A percentile compares a stretch with the other conserved stretches of the same genome.
These are phyloP conservation scores for Nothoprocta perdicaria DNA, from an alignment of 2,113 vertebrate genomes.

Conservation along the genomic window DNA sequence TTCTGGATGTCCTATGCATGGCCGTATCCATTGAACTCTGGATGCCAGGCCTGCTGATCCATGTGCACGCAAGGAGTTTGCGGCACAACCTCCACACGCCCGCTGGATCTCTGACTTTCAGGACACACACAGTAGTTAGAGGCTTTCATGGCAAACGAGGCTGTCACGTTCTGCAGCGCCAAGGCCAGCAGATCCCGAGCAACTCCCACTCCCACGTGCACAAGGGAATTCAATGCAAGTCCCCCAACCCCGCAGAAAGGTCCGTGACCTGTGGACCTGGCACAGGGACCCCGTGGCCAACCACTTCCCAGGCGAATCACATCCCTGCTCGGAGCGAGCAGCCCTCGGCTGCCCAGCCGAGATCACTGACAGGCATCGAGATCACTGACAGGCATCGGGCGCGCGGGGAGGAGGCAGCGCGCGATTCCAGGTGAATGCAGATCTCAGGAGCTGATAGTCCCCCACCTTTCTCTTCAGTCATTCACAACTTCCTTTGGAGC, in stretches of 20 bases:
- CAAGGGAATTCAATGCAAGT: accelerated
- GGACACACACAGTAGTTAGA: accelerated
- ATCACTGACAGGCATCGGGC: not conserved
- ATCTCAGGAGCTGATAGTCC: not conserved
- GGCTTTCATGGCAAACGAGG: accelerated
- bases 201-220: accelerated
- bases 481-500: not conserved
- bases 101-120: not conserved
- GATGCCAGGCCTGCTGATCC: not conserved
- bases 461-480: not conserved
- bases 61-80: not conserved
- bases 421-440: not conserved
- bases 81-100: no score
- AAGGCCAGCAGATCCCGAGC: accelerated
- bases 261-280: not conserved
- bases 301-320: accelerated
- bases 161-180: not conserved
- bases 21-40: not conserved
- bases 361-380: not conserved
- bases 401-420: accelerated
- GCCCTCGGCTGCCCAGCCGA: not conserved
- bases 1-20: accelerated
- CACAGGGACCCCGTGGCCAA: accelerated
- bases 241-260: accelerated
- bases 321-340: not conserved